phyloP scores from a whole-genome alignment of 2,797 vertebrate species.

The Ficedula albicollis region DNA sequence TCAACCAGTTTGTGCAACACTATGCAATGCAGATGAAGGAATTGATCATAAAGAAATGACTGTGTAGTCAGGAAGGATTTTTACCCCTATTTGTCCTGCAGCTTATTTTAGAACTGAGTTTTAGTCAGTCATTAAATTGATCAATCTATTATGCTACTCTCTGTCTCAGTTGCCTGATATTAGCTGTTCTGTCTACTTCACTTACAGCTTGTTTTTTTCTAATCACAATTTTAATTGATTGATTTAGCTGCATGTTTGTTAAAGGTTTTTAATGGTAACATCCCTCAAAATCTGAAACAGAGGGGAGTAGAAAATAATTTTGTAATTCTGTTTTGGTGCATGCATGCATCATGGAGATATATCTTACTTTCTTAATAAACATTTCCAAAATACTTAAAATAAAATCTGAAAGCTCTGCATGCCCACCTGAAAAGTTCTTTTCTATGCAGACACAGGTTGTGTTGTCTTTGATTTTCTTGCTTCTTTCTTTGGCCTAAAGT shows the following conservation, averaged over 20 bases:
- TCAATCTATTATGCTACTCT: not conserved
- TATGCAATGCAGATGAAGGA: not conserved
- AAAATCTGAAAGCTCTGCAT: not conserved
- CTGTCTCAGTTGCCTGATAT: not conserved
- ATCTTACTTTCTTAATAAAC: not conserved
- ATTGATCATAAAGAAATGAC: not conserved
- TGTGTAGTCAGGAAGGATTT: not conserved
- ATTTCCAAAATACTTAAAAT: not conserved
- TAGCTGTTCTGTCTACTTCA: conserved; percentile 21
- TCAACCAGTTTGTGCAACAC: not conserved
- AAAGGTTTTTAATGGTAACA: not conserved
- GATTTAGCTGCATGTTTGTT: not conserved
- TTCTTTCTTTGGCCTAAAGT: not conserved
- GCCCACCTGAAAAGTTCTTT: not conserved
- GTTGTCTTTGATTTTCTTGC: not conserved
- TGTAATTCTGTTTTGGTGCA: not conserved
- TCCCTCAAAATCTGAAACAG: not conserved
- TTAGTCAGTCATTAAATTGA: conserved; percentile 1
- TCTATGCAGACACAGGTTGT: not conserved
- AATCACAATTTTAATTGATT: not conserved
- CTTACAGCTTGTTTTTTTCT: conserved; percentile 1
- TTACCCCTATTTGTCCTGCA: conserved; percentile 20
- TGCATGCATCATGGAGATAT: not conserved
- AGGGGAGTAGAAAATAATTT: not conserved
- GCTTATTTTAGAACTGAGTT: not conserved